Base-by-base conservation (phyloP, 2,797 vertebrate species). In the Podargus strigoides region DNA sequence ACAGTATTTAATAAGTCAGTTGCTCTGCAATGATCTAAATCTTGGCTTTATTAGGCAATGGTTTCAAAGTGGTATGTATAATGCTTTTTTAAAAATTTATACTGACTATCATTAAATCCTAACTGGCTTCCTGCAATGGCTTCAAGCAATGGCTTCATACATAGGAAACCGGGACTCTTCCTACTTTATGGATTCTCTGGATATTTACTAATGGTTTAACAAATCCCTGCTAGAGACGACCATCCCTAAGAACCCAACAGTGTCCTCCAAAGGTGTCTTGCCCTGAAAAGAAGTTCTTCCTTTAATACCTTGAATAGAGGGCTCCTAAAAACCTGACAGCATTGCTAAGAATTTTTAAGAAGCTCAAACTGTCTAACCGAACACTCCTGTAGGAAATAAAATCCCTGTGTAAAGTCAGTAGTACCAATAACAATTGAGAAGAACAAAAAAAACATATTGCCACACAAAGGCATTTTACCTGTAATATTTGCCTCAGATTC, bases 401-500 rank as follows among this genome's bases (percentile, higher is more conserved):
- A 84, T 56, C 32, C 20, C 37, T n/a, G 14, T 22, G 11, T 32
- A 78, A 69, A 70, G 16, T 49, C 36, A 66, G 5, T 11, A 64
- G 47, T 23, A 76, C 78, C 22, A 80, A 67, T 6, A 69, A 63
- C 17, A 91, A 70, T 66, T 6, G 1, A 67, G 36, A 77, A 77
- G 1, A 12, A 19, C 2, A 49, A 52, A n/a, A 59, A 72, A 23
- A 1, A 0, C 3, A 1, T 30, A 64, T 17, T 14, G 1, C 2
- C 10, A 12, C 46, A 53, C 9, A 64, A 78, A 90, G 20, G 4
- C 41, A 60, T 56, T 87, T 69, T 49, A 70, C 5, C 26, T 90
- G 7, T n/a, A 67, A 18, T 23, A 34, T 68, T 58, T 78, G 9
- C 8, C 18, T 68, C 34, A 10, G 53, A 56, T 62, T 72, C 60